A percentile compares a stretch with the other conserved stretches of the same genome.
phyloP scores from a whole-genome alignment of 2,797 vertebrate genomes.

The Fistularia commersonii region DNA sequence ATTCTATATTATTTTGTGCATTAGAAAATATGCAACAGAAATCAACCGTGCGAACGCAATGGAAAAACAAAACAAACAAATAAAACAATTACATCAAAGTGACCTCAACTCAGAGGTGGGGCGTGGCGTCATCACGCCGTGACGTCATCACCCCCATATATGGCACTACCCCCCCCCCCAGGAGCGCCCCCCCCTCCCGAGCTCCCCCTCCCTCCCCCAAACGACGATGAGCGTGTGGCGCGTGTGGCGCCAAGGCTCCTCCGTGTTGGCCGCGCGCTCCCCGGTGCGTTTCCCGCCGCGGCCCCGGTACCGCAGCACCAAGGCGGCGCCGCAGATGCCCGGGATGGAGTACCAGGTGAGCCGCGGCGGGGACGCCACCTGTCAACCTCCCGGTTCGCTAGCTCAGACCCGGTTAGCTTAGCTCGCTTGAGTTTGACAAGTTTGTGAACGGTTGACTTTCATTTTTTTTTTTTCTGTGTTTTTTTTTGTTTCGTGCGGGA shows the following conservation, averaged over 20 bases:
- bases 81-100: too few species aligned
- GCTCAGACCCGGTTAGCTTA: conserved; percentile 3
- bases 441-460: too few species aligned
- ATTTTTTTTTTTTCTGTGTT: too few species aligned
- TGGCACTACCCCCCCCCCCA: conserved; percentile 48
- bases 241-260: conserved; percentile 33
- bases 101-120: too few species aligned
- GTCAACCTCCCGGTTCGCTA: conserved; percentile 36
- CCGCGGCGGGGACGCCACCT: neutral
- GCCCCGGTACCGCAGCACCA: conserved; percentile 52
- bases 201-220: too few species aligned
- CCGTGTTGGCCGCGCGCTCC: conserved; percentile 36
- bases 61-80: too few species aligned
- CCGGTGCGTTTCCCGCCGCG: conserved; percentile 6
- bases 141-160: conserved; percentile 37
- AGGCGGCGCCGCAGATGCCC: conserved; percentile 58
- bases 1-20: too few species aligned
- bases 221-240: conserved; percentile 55
- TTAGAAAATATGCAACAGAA: too few species aligned
- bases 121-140: conserved; percentile 7
- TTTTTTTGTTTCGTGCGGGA: too few species aligned
- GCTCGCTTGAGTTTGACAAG: neutral
- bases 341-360: conserved; percentile 79
- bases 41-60: too few species aligned
- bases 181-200: conserved; percentile 5